Evolutionary conservation across 64 coral and sea anemone species (phyloP).

Genomic region (Platygyra sinensis): DNA sequence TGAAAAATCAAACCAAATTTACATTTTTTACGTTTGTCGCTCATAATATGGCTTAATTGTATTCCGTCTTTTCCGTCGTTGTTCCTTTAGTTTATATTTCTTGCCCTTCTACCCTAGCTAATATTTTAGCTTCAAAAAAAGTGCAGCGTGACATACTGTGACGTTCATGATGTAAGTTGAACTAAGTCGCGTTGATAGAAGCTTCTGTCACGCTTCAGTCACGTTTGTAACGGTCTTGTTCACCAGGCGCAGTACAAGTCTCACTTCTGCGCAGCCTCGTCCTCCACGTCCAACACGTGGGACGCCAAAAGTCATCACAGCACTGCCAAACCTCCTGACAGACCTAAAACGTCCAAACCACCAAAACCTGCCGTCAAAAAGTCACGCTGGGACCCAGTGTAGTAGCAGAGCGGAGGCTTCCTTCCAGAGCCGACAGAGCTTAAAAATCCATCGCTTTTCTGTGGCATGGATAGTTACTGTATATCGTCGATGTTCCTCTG

Average conservation of each 20-base stretch:
- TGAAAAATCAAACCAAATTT: too few species aligned
- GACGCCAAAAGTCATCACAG: constrained; percentile 60
- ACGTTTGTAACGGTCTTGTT: background rate
- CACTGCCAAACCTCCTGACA: constrained; percentile 50
- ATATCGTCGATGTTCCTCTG: too few species aligned
- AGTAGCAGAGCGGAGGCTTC: too few species aligned
- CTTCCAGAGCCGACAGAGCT: background rate
- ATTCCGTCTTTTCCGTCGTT: too few species aligned
- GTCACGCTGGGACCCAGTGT: constrained; percentile 61
- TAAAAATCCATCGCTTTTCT: background rate
- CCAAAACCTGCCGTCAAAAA: constrained; percentile 50
- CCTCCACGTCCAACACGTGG: constrained; percentile 72
- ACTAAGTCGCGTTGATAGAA: too few species aligned
- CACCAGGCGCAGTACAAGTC: constrained; percentile 85
- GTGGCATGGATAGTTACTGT: background rate
- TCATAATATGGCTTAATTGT: too few species aligned
- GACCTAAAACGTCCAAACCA: background rate
- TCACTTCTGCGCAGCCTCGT: constrained; percentile 74
- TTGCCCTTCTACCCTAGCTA: too few species aligned
- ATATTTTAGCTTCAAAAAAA: too few species aligned
- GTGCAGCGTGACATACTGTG: too few species aligned
- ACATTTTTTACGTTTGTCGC: too few species aligned
- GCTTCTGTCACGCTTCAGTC: background rate
- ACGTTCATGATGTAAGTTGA: too few species aligned
- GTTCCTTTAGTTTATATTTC: too few species aligned